These are phyloP conservation scores for Petromus typicus DNA, from an alignment of 2,113 vertebrate genomes.

Conservation along the genomic window DNA sequence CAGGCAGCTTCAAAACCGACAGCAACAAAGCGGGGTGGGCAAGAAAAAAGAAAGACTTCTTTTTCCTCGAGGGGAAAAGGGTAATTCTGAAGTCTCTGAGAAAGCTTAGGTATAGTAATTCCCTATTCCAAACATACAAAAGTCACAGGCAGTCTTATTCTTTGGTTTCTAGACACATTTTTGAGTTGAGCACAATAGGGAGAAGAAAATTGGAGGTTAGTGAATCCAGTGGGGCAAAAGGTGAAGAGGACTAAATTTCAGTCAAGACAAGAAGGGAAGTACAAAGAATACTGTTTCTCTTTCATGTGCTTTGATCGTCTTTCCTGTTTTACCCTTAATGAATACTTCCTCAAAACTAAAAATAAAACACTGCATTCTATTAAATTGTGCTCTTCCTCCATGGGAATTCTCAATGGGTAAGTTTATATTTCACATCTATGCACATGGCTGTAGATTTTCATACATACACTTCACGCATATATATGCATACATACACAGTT, in stretches of 20 bases:
- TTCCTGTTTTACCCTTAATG: conserved; percentile 75
- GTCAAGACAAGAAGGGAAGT: conserved; percentile 73
- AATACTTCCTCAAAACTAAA: conserved; percentile 76
- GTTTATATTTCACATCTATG: conserved; percentile 38
- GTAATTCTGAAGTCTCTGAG: conserved; percentile 43
- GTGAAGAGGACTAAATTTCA: conserved; percentile 78
- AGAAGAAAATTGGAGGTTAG: conserved; percentile 71
- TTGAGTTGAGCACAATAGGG: conserved; percentile 66
- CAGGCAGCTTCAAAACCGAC: neutral
- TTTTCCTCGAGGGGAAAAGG: neutral
- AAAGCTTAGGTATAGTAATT: conserved; percentile 55
- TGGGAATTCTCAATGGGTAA: conserved; percentile 53
- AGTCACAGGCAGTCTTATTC: conserved; percentile 54
- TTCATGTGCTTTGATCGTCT: conserved; percentile 79
- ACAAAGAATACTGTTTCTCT: conserved; percentile 76
- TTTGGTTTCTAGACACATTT: conserved; percentile 70
- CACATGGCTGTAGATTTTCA: conserved; percentile 6
- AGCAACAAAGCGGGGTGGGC: neutral
- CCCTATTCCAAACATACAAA: conserved; percentile 69
- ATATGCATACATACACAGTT: conserved; percentile 9
- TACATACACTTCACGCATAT: neutral
- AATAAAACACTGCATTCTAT: conserved; percentile 71
- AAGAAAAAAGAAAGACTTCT: neutral
- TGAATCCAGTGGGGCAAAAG: conserved; percentile 70
- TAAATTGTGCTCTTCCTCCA: conserved; percentile 46